Evolutionary conservation across 2,888 invertebrate species (phyloP).

Genomic region (Cephus pulcher): DNA sequence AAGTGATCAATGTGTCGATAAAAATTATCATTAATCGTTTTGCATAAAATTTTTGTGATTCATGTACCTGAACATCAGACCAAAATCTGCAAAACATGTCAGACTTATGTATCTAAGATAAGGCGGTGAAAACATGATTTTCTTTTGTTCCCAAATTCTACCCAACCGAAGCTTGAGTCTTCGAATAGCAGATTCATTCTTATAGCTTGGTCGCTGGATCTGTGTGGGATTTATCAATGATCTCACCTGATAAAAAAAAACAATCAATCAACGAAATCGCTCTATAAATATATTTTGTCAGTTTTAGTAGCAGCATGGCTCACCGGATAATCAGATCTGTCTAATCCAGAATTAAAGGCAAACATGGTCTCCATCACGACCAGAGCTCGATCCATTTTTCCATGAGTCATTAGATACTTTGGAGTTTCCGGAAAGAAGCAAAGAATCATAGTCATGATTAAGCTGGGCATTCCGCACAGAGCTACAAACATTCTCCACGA

Average conservation of each 20-base stretch:
- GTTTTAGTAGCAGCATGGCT: constrained; percentile 36
- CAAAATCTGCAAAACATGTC: constrained; percentile 73
- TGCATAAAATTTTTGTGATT: constrained; percentile 11
- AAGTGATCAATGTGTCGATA: neutral
- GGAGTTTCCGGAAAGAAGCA: constrained; percentile 83
- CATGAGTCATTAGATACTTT: constrained; percentile 75
- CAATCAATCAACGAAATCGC: neutral
- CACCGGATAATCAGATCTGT: constrained; percentile 68
- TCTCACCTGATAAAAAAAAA: constrained; percentile 2
- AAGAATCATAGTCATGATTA: constrained; percentile 75
- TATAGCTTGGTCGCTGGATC: constrained; percentile 7
- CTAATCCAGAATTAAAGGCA: constrained; percentile 68
- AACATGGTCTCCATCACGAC: constrained; percentile 71
- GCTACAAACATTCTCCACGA: constrained; percentile 87
- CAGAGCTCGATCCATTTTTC: constrained; percentile 68
- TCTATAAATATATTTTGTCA: neutral
- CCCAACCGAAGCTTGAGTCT: constrained; percentile 20
- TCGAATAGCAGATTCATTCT: neutral
- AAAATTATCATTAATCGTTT: neutral
- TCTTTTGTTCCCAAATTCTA: constrained; percentile 33
- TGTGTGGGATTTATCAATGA: constrained; percentile 10
- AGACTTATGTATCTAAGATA: constrained; percentile 70
- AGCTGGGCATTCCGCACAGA: constrained; percentile 77
- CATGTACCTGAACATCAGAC: constrained; percentile 72
- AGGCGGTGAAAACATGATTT: constrained; percentile 68